Conservation (phyloP, 2,888 invertebrate species). For the Hyalella azteca region DNA sequence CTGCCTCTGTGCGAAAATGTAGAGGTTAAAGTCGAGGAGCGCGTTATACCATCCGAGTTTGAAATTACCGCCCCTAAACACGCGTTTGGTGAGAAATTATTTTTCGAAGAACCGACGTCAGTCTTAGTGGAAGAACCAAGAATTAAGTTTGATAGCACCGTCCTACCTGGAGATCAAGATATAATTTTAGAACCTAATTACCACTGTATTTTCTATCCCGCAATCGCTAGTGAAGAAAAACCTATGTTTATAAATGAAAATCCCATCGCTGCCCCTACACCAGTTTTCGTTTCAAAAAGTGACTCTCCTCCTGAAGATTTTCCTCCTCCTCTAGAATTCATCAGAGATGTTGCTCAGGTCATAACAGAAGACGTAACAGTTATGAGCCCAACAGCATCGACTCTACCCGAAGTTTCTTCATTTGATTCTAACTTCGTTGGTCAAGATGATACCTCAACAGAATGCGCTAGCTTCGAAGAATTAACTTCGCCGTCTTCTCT, state of each 20-base stretch:
- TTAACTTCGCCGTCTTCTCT: no score
- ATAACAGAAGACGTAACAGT: not conserved
- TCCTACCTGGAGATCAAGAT: not conserved
- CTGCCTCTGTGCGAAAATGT: not conserved
- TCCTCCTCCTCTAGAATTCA: not conserved
- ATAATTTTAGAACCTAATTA: not conserved
- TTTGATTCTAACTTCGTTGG: no score
- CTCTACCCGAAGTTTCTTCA: no score
- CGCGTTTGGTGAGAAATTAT: not conserved
- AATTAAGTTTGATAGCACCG: not conserved
- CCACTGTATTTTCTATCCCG: not conserved
- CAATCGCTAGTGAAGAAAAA: not conserved
- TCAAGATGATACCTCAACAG: no score
- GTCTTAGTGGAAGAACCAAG: not conserved
- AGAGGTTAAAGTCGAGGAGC: not conserved
- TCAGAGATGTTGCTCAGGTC: no score
- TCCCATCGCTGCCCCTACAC: not conserved
- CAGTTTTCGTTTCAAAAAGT: not conserved
- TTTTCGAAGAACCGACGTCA: not conserved
- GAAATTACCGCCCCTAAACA: not conserved
- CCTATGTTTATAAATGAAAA: not conserved
- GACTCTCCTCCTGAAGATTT: not conserved
- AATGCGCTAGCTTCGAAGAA: no score
- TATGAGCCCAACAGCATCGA: not conserved
- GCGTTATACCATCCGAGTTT: not conserved